Conservation (phyloP, 1,140 invertebrate genomes). For the Maniola jurtina region DNA sequence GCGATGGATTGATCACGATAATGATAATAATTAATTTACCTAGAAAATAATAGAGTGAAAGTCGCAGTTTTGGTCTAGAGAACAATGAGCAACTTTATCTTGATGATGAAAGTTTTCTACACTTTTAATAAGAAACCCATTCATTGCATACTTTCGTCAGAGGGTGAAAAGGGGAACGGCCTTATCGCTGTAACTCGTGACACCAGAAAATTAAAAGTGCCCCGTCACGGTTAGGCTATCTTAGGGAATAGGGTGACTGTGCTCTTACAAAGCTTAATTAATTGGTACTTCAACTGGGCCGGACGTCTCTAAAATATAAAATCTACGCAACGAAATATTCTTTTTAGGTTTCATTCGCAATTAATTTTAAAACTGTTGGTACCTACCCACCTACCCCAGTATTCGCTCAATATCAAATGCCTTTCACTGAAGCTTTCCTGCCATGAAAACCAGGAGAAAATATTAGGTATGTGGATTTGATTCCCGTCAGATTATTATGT, state of each 20-base stretch:
- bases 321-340: neutral
- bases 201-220: constrained; percentile 76
- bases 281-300: constrained; percentile 53
- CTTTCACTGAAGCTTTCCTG: neutral
- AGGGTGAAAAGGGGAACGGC: constrained; percentile 52
- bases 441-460: too few species aligned
- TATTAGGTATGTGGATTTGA: too few species aligned
- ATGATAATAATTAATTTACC: neutral
- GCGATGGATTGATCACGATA: too few species aligned
- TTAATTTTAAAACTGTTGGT: neutral
- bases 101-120: constrained; percentile 65
- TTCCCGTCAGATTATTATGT: too few species aligned
- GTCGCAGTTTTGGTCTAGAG: constrained; percentile 37
- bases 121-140: constrained; percentile 71
- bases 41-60: constrained; percentile 1
- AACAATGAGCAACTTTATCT: constrained; percentile 58
- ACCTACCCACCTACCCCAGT: too few species aligned
- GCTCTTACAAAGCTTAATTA: constrained; percentile 69
- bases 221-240: constrained; percentile 66
- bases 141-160: constrained; percentile 68
- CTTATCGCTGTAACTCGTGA: constrained; percentile 72
- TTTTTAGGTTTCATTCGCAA: neutral
- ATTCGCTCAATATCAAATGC: neutral
- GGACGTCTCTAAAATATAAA: constrained; percentile 29
- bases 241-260: constrained; percentile 67